Evolutionary conservation across 2,888 invertebrate genomes (phyloP).

Genomic region (Dendrolimus houi): DNA sequence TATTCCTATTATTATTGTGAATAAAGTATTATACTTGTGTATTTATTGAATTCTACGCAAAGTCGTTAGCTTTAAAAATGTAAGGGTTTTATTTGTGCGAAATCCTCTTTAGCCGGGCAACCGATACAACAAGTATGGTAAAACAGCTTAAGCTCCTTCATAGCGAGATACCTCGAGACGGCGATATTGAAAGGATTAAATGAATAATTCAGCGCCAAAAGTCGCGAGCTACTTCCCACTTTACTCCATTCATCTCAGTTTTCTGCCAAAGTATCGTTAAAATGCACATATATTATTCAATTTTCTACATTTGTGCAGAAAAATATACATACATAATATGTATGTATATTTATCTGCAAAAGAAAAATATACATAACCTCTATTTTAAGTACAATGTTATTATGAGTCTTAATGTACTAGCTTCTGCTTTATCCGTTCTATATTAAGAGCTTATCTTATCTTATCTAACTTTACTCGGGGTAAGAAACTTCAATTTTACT

Average conservation of each 20-base stretch:
- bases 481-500: no score
- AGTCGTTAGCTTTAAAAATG: slow-evolving; percentile 1
- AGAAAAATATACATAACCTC: slow-evolving; percentile 7
- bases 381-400: slow-evolving; percentile 21
- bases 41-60: not conserved
- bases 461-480: no score
- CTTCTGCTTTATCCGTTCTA: no score
- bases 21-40: no score
- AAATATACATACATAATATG: slow-evolving; percentile 12
- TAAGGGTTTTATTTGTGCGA: slow-evolving; percentile 13
- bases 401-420: not conserved
- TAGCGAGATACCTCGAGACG: slow-evolving; percentile 35
- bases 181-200: slow-evolving; percentile 63
- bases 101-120: slow-evolving; percentile 13
- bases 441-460: no score
- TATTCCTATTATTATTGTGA: no score
- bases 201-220: slow-evolving; percentile 57
- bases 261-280: slow-evolving; percentile 47
- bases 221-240: slow-evolving; percentile 42
- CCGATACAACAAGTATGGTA: slow-evolving; percentile 34
- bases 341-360: no score
- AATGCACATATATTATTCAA: slow-evolving; percentile 52
- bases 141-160: slow-evolving; percentile 29
- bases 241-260: slow-evolving; percentile 39
- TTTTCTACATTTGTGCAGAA: slow-evolving; percentile 23